Evolutionary conservation across 2,797 vertebrate genomes (phyloP).

Genomic region (Sebastiscus tertius): DNA sequence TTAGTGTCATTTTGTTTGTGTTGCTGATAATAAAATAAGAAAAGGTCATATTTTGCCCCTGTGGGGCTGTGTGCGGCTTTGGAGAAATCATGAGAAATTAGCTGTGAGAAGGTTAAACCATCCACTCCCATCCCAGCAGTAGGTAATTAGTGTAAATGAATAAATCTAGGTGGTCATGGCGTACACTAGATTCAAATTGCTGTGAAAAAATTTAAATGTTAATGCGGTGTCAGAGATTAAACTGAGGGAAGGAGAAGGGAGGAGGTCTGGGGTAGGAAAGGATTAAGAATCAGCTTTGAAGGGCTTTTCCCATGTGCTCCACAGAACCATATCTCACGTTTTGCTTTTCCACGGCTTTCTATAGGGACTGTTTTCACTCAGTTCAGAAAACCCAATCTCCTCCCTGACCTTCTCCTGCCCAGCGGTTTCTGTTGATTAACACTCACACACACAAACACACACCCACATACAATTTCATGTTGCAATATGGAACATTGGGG

Average conservation of each 20-base stretch:
- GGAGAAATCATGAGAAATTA: slow-evolving; percentile 79
- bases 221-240: slow-evolving; percentile 76
- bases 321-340: slow-evolving; percentile 65
- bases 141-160: slow-evolving; percentile 69
- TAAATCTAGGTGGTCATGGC: slow-evolving; percentile 64
- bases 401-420: slow-evolving; percentile 72
- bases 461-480: slow-evolving; percentile 34
- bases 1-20: slow-evolving; percentile 75
- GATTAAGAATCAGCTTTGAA: slow-evolving; percentile 78
- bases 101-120: slow-evolving; percentile 78
- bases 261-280: slow-evolving; percentile 57
- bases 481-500: slow-evolving; percentile 31
- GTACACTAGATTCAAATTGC: slow-evolving; percentile 62
- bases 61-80: slow-evolving; percentile 42
- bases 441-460: slow-evolving; percentile 24
- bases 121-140: slow-evolving; percentile 54
- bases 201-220: slow-evolving; percentile 71
- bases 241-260: slow-evolving; percentile 47
- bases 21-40: slow-evolving; percentile 72
- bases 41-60: slow-evolving; percentile 76
- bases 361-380: slow-evolving; percentile 65
- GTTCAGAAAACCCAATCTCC: slow-evolving; percentile 77
- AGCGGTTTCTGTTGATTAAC: slow-evolving; percentile 68
- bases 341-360: slow-evolving; percentile 59
- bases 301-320: slow-evolving; percentile 70